Percentiles rank a stretch among this genome's conserved stretches.
These are phyloP conservation scores for Toxotes lorentzi DNA, from an alignment of 2,797 vertebrate genomes.

Conservation along the genomic window DNA sequence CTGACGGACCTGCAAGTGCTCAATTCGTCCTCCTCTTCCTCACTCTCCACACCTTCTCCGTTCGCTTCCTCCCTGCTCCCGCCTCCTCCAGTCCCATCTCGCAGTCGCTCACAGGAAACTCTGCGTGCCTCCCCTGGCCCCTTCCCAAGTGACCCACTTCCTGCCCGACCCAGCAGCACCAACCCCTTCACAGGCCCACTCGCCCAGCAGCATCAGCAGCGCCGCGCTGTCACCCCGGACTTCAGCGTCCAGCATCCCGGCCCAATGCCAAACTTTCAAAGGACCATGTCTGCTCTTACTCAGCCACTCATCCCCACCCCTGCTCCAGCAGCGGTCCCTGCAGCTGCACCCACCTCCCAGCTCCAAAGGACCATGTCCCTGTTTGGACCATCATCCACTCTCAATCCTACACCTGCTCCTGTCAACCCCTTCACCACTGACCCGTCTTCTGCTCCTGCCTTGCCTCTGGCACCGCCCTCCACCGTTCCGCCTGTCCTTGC, in stretches of 20 bases:
- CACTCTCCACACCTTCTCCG: conserved; percentile 79
- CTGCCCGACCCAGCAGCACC: conserved; percentile 82
- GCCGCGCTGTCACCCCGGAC: conserved; percentile 79
- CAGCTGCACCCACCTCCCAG: conserved; percentile 39
- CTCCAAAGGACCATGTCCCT: conserved; percentile 70
- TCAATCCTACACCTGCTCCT: conserved; percentile 46
- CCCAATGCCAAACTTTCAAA: conserved; percentile 67
- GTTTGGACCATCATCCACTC: conserved; percentile 51
- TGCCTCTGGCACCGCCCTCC: conserved; percentile 60
- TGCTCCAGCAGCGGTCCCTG: conserved; percentile 36
- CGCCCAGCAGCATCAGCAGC: conserved; percentile 79
- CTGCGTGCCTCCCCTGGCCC: conserved; percentile 84
- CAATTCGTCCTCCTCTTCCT: conserved; percentile 76
- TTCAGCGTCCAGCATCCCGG: conserved; percentile 69
- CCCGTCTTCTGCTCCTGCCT: conserved; percentile 40
- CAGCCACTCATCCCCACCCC: conserved; percentile 67
- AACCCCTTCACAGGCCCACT: conserved; percentile 86
- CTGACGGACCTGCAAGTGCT: conserved; percentile 75
- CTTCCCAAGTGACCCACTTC: conserved; percentile 80
- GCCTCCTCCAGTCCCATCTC: conserved; percentile 86
- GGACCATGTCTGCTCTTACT: conserved; percentile 64
- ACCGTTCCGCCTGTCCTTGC: conserved; percentile 51
- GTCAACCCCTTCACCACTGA: conserved; percentile 36
- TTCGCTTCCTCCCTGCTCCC: conserved; percentile 77
- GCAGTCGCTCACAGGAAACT: conserved; percentile 88